Conservation (phyloP, 1,140 invertebrate species). For the Colletes gigas region DNA sequence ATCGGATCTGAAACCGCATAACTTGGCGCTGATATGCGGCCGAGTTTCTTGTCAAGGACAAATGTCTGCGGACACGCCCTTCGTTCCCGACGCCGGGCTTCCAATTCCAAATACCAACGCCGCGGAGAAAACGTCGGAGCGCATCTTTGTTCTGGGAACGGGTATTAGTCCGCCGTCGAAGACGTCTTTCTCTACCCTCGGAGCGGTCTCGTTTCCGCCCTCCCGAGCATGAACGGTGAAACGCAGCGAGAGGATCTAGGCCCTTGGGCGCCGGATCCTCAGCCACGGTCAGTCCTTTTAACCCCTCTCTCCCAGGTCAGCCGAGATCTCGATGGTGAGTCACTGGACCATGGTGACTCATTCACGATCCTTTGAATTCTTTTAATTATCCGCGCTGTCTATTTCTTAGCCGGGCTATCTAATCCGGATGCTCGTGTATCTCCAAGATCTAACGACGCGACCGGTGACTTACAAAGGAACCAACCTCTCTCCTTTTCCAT, state of each 20-base stretch:
- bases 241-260: conserved; percentile 47
- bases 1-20: conserved; percentile 31
- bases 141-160: conserved; percentile 53
- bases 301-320: conserved; percentile 31
- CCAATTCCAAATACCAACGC: conserved; percentile 52
- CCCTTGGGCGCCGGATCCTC: conserved; percentile 58
- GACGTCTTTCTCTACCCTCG: conserved; percentile 50
- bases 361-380: conserved; percentile 44
- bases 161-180: conserved; percentile 40
- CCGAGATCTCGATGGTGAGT: conserved; percentile 55
- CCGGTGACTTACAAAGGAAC: no score
- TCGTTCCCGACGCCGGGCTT: conserved; percentile 42
- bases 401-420: neutral
- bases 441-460: neutral
- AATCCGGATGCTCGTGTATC: neutral
- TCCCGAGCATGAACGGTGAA: conserved; percentile 55
- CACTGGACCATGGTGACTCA: conserved; percentile 59
- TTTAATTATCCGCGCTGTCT: conserved; percentile 31
- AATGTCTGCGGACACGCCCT: conserved; percentile 51
- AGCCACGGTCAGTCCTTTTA: conserved; percentile 60
- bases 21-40: conserved; percentile 21
- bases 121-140: conserved; percentile 6
- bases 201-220: conserved; percentile 61
- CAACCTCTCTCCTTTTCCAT: no score
- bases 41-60: conserved; percentile 40